Conservation (phyloP, 2,113 vertebrate species). For the Raja brachyura region DNA sequence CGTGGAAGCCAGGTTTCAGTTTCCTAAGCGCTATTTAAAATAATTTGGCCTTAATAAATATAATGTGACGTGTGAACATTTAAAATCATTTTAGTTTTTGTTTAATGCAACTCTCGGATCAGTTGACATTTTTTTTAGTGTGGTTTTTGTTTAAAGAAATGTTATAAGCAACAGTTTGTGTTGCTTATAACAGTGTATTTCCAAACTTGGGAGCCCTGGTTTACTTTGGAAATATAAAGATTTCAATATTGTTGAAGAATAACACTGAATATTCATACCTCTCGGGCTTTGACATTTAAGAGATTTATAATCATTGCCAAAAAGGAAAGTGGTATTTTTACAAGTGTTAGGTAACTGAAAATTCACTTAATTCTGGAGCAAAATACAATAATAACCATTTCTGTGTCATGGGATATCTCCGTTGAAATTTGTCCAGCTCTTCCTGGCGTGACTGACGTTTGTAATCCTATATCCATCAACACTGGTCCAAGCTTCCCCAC, state of each 20-base stretch:
- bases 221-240: not conserved
- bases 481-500: too few relatives aligned
- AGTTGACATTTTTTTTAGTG: not conserved
- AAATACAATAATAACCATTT: too few relatives aligned
- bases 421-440: too few relatives aligned
- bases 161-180: not conserved
- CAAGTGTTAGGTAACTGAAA: too few relatives aligned
- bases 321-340: not conserved
- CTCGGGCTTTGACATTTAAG: too few relatives aligned
- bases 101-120: not conserved
- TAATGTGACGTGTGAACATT: not conserved
- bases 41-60: not conserved
- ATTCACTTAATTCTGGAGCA: too few relatives aligned
- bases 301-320: not conserved
- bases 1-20: not conserved
- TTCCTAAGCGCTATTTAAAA: not conserved
- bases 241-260: not conserved
- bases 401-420: too few relatives aligned
- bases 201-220: not conserved
- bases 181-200: too few relatives aligned
- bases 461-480: too few relatives aligned
- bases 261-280: not conserved
- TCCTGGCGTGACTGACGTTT: too few relatives aligned
- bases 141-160: not conserved
- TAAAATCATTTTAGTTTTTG: not conserved